Conservation (phyloP, 2,113 vertebrate species). For the Caranx ignobilis region DNA sequence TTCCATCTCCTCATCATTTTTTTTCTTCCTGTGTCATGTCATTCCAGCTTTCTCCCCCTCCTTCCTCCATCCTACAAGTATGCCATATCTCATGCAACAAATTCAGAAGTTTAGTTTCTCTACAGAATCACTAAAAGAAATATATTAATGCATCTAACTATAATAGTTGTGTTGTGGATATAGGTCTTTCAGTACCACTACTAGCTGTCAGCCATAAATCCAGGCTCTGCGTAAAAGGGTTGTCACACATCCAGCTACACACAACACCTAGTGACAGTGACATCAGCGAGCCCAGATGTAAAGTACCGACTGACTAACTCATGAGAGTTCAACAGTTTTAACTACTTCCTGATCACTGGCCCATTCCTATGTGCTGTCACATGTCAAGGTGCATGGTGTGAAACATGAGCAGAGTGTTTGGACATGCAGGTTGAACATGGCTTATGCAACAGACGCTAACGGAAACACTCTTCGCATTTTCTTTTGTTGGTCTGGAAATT, state of each 20-base stretch:
- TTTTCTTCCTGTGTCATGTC: neutral
- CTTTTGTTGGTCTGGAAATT: neutral
- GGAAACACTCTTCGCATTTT: neutral
- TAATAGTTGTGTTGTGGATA: neutral
- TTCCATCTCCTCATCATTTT: neutral
- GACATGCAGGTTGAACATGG: neutral
- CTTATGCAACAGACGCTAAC: neutral
- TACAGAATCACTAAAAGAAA: too few species aligned
- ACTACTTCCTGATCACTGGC: neutral
- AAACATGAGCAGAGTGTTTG: neutral
- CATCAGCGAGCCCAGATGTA: neutral
- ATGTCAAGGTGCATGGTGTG: neutral
- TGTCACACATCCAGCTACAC: neutral
- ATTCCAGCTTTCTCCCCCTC: neutral
- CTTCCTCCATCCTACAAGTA: neutral
- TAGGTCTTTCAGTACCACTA: neutral
- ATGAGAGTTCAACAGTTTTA: slow-evolving; percentile 1
- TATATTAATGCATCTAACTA: neutral
- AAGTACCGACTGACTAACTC: neutral
- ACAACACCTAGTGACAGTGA: neutral
- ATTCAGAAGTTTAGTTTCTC: too few species aligned
- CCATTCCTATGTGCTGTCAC: neutral
- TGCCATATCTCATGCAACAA: neutral
- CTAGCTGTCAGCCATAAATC: neutral
- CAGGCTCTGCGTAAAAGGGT: neutral